Conservation (phyloP, 1,140 invertebrate species). For the Manduca sexta region DNA sequence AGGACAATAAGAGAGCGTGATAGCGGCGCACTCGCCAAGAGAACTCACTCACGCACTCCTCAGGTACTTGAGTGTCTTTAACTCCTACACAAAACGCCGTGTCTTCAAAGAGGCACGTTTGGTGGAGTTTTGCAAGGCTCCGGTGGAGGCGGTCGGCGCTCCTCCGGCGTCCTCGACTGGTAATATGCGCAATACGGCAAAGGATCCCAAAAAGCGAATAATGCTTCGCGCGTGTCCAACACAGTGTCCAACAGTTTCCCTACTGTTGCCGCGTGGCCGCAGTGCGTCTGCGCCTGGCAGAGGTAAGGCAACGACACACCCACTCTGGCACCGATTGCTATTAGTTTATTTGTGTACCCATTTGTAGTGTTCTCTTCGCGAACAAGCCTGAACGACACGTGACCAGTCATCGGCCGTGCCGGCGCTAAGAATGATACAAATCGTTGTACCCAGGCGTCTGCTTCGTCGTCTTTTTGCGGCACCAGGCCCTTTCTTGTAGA, state of each 20-base stretch:
- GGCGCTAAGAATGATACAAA: constrained; percentile 79
- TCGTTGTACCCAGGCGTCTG: constrained; percentile 80
- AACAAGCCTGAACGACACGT: constrained; percentile 83
- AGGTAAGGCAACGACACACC: constrained; percentile 85
- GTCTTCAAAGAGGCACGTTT: constrained; percentile 63
- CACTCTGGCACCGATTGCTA: constrained; percentile 79
- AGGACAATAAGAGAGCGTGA: constrained; percentile 37
- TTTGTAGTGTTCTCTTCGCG: constrained; percentile 61
- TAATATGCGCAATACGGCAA: constrained; percentile 88
- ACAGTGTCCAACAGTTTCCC: constrained; percentile 78
- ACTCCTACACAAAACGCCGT: constrained; percentile 48
- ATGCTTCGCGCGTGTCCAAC: constrained; percentile 81
- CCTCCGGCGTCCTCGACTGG: constrained; percentile 82
- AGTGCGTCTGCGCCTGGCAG: constrained; percentile 78
- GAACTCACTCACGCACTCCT: constrained; percentile 52
- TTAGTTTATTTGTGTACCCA: constrained; percentile 56
- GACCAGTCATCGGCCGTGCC: constrained; percentile 79
- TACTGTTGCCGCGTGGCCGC: constrained; percentile 73
- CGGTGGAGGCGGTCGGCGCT: constrained; percentile 41
- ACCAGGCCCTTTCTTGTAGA: constrained; percentile 78
- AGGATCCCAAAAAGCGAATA: constrained; percentile 88
- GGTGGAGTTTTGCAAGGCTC: constrained; percentile 62
- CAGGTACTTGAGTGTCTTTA: constrained; percentile 67
- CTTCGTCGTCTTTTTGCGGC: constrained; percentile 78
- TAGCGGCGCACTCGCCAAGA: constrained; percentile 28